Evolutionary conservation across 2,888 invertebrate genomes (phyloP).

Genomic region (Halictus quadricinctus): DNA sequence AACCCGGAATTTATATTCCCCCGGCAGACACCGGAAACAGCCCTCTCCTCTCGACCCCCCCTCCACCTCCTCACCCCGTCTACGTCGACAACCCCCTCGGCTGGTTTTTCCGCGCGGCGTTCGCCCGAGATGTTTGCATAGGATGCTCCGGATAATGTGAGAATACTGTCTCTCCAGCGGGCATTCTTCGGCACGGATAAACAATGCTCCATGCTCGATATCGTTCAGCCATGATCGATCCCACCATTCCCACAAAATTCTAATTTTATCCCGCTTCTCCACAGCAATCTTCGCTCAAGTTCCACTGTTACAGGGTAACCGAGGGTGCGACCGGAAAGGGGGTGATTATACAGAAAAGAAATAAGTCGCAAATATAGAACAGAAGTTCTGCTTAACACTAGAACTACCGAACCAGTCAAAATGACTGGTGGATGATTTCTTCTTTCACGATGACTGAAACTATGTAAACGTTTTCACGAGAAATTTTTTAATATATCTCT

Average conservation of each 20-base stretch:
- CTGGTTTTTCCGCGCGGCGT: not conserved
- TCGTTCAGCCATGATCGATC: not conserved
- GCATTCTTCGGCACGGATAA: not conserved
- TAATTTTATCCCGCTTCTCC: no score
- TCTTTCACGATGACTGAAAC: no score
- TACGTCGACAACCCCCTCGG: not conserved
- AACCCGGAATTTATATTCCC: constrained; percentile 22
- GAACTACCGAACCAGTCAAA: no score
- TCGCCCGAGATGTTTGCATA: constrained; percentile 9
- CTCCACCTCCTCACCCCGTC: not conserved
- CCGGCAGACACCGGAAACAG: constrained; percentile 10
- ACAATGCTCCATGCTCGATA: not conserved
- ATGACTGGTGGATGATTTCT: no score
- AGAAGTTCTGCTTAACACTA: no score
- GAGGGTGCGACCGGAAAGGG: no score
- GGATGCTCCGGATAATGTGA: constrained; percentile 1
- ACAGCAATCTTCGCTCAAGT: not conserved
- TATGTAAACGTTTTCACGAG: no score
- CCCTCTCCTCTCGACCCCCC: not conserved
- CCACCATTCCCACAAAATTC: not conserved
- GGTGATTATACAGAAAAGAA: no score
- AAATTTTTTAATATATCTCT: no score
- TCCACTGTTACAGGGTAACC: not conserved
- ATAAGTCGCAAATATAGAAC: no score
- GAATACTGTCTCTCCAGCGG: not conserved